Evolutionary conservation across 2,797 vertebrate species (phyloP), one percentile per base, ranked within the genome.

Genomic region (Taeniopygia guttata): DNA sequence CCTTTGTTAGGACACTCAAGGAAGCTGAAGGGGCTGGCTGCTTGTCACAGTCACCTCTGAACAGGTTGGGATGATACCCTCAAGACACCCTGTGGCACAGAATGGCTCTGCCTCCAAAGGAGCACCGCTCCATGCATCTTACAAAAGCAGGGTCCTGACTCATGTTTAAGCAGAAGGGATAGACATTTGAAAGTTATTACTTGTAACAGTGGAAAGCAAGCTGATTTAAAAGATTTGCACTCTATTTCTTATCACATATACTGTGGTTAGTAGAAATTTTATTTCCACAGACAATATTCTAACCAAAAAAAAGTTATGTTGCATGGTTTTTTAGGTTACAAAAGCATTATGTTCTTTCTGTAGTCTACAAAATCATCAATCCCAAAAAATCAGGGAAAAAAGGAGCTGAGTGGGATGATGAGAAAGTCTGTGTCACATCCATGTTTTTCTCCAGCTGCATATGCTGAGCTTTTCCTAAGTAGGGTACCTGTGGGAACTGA

Each of bases 181-280:
- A 78, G 21, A 67, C 16, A 30, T 5, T 51, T 80, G 60, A 32
- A 92, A 90, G 70, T 70, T 90, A 88, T 88, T 91, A 45, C 38
- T 91, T 91, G 43, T 49, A 79, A 56, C 36, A 82, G 67, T 36
- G 45, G 73, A 96, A 93, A 67, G 77, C 27, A 67, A 92, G 87
- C 55, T 88, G 74, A 91, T 95, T 95, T 63, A 88, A 95, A 92
- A 84, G 43, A 70, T 83, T 87, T 91, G 73, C 21, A 2, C 63
- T 88, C 63, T 68, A 73, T 88, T 96, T 86, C 69, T 93, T 88
- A 76, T 38, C 66, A 30, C 66, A 92, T 93, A 91, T 34, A 49
- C 42, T 15, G 11, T 7, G 20, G 66, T 68, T 87, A 75, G 73
- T 32, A 40, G 51, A 84, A 90, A 84, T 86, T 60, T 84, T 60